Evolutionary conservation across 2,888 invertebrate genomes (phyloP).

Genomic region (Steinernema carpocapsae): DNA sequence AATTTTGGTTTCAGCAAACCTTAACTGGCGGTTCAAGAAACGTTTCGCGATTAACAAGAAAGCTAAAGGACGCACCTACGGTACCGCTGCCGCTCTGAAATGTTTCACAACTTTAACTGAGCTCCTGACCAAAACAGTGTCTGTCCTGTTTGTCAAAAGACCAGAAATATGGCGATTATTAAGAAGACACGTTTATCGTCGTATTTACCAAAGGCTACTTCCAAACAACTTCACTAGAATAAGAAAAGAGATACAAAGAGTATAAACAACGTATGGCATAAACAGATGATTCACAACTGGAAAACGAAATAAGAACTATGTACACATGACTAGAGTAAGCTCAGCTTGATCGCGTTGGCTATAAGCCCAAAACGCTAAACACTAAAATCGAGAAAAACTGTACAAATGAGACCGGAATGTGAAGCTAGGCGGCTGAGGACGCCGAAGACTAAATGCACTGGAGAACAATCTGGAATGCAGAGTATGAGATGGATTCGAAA

Average conservation of each 20-base stretch:
- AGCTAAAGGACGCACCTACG: too few relatives aligned
- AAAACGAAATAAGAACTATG: constrained; percentile 12
- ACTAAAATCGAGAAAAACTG: neutral
- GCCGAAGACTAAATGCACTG: constrained; percentile 24
- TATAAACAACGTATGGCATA: constrained; percentile 24
- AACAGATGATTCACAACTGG: constrained; percentile 17
- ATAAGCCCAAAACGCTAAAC: neutral
- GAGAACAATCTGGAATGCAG: constrained; percentile 29
- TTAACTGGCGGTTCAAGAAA: too few relatives aligned
- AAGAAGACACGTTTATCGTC: too few relatives aligned
- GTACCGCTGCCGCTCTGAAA: too few relatives aligned
- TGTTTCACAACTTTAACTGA: too few relatives aligned
- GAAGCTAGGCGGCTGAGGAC: constrained; percentile 6
- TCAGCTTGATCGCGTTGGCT: constrained; percentile 31
- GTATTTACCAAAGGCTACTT: neutral
- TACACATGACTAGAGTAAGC: constrained; percentile 32
- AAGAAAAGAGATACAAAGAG: neutral
- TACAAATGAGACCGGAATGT: constrained; percentile 35
- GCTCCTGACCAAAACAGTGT: too few relatives aligned
- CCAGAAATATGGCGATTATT: too few relatives aligned
- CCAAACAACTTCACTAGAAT: too few relatives aligned
- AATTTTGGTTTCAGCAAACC: too few relatives aligned
- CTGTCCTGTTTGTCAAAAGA: too few relatives aligned
- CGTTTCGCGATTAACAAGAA: too few relatives aligned
- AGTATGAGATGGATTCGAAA: neutral